Conservation (phyloP, 2,797 vertebrate species). For the Bucorvus abyssinicus region DNA sequence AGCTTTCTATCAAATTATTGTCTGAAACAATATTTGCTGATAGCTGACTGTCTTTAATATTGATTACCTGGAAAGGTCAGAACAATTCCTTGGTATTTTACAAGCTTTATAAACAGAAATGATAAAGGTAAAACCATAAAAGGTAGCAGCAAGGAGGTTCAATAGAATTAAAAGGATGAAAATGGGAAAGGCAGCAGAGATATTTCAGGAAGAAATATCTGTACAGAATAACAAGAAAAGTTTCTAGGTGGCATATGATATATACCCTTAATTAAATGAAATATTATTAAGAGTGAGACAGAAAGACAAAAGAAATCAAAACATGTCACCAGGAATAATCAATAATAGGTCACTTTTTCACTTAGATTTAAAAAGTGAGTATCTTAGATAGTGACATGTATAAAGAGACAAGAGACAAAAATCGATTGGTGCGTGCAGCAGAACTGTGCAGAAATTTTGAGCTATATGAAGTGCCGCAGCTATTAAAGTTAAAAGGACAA, state of each 20-base stretch:
- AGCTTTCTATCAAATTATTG: slow-evolving; percentile 62
- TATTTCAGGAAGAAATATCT: neutral
- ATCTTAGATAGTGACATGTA: neutral
- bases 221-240: neutral
- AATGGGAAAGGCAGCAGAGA: neutral
- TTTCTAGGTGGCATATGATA: neutral
- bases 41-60: slow-evolving; percentile 60
- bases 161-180: slow-evolving; percentile 14
- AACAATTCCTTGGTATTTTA: slow-evolving; percentile 56
- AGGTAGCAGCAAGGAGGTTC: neutral
- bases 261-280: slow-evolving; percentile 1
- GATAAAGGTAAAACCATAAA: slow-evolving; percentile 1
- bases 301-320: slow-evolving; percentile 14
- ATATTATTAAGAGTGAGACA: neutral
- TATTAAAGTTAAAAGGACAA: neutral
- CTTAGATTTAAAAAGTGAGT: neutral
- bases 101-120: slow-evolving; percentile 64
- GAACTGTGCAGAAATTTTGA: neutral
- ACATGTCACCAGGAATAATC: neutral
- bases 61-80: slow-evolving; percentile 66
- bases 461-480: neutral
- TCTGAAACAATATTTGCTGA: slow-evolving; percentile 70
- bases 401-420: neutral
- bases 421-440: neutral
- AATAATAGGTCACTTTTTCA: slow-evolving; percentile 13